Evolutionary conservation across 2,113 vertebrate genomes (phyloP).

Genomic region (Zapornia atra): DNA sequence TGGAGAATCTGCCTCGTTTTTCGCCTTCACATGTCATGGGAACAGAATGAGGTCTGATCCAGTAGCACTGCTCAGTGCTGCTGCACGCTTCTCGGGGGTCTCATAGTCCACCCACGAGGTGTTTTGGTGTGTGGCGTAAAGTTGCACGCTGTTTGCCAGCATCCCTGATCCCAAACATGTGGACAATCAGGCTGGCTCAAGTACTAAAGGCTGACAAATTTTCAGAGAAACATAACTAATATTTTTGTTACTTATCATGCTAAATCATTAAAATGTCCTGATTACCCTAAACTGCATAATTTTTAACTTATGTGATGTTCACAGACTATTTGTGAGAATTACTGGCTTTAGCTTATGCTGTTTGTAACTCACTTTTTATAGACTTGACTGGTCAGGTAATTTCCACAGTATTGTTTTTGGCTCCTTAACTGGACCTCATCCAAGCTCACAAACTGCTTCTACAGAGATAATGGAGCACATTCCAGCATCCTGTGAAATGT

Average conservation of each 20-base stretch:
- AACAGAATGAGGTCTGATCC: neutral
- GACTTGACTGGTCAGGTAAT: slow-evolving; percentile 47
- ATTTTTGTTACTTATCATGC: neutral
- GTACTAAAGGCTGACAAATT: neutral
- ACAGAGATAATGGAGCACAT: slow-evolving; percentile 15
- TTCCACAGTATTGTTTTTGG: slow-evolving; percentile 20
- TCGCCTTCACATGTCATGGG: neutral
- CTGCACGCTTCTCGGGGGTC: neutral
- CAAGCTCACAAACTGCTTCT: slow-evolving; percentile 6
- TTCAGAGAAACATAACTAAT: neutral
- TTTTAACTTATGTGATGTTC: neutral
- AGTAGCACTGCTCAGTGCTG: neutral
- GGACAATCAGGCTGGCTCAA: neutral
- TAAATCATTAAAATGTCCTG: neutral
- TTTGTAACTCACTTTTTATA: slow-evolving; percentile 22
- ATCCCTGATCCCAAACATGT: neutral
- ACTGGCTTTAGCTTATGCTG: neutral
- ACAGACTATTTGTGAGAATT: neutral
- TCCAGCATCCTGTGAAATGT: slow-evolving; percentile 7
- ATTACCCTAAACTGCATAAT: neutral
- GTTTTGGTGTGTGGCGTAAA: neutral
- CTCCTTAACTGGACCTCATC: slow-evolving; percentile 1
- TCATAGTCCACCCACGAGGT: neutral
- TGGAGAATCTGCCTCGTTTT: slow-evolving; percentile 14
- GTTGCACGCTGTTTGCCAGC: neutral